Evolutionary conservation across 2,888 invertebrate genomes (phyloP).

Genomic region (Tetramorium bicarinatum): DNA sequence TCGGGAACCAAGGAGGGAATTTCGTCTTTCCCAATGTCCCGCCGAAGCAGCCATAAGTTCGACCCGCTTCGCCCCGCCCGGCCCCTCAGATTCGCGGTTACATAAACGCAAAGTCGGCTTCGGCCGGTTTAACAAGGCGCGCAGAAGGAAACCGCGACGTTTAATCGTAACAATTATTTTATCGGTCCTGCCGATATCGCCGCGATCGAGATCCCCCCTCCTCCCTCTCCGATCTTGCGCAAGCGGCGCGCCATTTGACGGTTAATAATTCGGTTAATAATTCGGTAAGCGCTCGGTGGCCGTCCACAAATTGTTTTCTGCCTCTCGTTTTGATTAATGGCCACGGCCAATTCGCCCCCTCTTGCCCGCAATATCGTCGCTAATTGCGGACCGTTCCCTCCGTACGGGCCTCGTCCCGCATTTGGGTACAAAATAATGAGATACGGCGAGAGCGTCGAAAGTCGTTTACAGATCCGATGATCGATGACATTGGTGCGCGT

Average conservation of each 20-base stretch:
- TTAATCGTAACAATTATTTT: constrained; percentile 26
- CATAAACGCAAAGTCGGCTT: constrained; percentile 35
- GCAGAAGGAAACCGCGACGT: not conserved
- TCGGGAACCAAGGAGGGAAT: not conserved
- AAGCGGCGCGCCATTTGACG: constrained; percentile 10
- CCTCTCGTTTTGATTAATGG: constrained; percentile 69
- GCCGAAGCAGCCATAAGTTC: not conserved
- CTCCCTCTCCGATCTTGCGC: not conserved
- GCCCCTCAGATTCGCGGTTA: not conserved
- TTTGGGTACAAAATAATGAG: constrained; percentile 67
- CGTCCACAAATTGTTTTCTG: constrained; percentile 61
- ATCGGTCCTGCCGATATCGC: not conserved
- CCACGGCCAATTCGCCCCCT: constrained; percentile 32
- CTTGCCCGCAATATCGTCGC: constrained; percentile 55
- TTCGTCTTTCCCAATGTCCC: constrained; percentile 24
- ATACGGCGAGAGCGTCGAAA: constrained; percentile 59
- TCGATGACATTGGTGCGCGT: constrained; percentile 69
- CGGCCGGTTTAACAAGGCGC: not conserved
- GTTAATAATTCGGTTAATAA: constrained; percentile 49
- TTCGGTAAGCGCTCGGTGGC: constrained; percentile 27
- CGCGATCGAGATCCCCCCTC: not conserved
- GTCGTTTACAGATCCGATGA: constrained; percentile 65
- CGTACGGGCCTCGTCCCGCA: constrained; percentile 42
- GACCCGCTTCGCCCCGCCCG: not conserved
- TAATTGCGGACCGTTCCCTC: constrained; percentile 66